Base-by-base conservation (phyloP, 92 coral and sea anemone species). In the Phenganax subtilis region DNA sequence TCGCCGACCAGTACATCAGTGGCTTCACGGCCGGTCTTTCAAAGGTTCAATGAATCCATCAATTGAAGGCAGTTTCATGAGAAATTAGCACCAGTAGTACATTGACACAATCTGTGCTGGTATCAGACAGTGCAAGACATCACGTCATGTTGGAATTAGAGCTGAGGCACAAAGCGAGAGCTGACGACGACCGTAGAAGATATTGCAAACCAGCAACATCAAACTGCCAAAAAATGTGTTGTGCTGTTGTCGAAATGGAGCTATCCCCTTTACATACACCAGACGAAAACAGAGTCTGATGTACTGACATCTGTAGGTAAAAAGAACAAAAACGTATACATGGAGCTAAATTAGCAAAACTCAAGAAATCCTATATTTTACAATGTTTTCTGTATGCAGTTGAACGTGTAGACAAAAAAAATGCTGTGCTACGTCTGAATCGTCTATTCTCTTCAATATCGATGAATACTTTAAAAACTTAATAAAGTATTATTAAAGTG, bases 191-290 rank as follows among this genome's bases (percentile, higher is more conserved):
- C 71, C 11, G 14, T 65, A 65, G 11, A 20, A 1, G 71, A 65
- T 57, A 7, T 7, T 1, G 71, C 29, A 20, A 17, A 65, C 47
- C 31, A 65, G 29, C 17, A 65, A 65, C n/a, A 65, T 31, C 7
- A 80, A 85, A 71, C 80, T 54, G 12, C 29, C 62, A 56, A 85
- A 67, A 85, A 72, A 55, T 10, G 31, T 73, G 82, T 83, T 71
- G 69, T 57, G 54, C 51, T 25, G 25, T 20, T 20, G 25, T 20
- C 25, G 25, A 20, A 20, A 20, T 20, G 25, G 86, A 83, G 59
- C 51, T 83, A 47, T 75, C 75, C 73, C 27, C 55, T 28, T 53
- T 84, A 51, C 73, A 84, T 53, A 1, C 6, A 65, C 27, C 47
- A 15, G 12, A 57, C 3, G 16, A 57, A 57, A 57, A 57, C 60